Evolutionary conservation across 23 tunicate species (phyloP).

Genomic region (Clavelina lepadiformis): DNA sequence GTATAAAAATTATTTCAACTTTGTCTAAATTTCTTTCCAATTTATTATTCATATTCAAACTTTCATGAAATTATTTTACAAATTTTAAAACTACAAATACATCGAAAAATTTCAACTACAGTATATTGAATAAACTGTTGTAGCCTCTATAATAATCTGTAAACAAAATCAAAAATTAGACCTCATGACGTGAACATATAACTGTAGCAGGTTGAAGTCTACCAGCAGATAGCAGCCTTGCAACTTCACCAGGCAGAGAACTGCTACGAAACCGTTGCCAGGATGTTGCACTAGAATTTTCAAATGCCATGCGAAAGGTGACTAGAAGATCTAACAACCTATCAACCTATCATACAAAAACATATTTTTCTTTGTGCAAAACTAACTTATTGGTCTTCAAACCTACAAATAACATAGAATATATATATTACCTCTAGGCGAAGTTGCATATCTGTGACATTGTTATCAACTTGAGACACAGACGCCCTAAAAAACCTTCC

Average conservation of each 20-base stretch:
- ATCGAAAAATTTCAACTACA: no score
- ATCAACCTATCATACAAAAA: conserved; percentile 18
- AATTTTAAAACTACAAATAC: no score
- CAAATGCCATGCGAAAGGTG: conserved; percentile 62
- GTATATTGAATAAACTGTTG: no score
- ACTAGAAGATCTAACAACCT: conserved; percentile 47
- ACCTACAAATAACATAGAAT: no score
- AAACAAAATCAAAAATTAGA: no score
- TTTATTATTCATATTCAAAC: no score
- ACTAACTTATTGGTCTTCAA: neutral
- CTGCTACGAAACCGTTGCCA: conserved; percentile 50
- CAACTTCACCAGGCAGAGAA: conserved; percentile 29
- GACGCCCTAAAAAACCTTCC: conserved; percentile 32
- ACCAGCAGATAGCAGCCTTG: conserved; percentile 29
- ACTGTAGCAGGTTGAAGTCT: conserved; percentile 45
- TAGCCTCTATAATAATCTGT: no score
- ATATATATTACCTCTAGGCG: conserved; percentile 21
- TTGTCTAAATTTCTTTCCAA: no score
- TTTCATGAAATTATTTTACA: no score
- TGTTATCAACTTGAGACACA: conserved; percentile 1
- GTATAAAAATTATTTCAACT: no score
- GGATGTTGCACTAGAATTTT: neutral
- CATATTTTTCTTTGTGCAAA: neutral
- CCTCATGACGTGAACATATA: conserved; percentile 62
- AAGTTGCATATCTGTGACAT: neutral